Evolutionary conservation across 2,797 vertebrate genomes (phyloP).

Genomic region (Platalea minor): DNA sequence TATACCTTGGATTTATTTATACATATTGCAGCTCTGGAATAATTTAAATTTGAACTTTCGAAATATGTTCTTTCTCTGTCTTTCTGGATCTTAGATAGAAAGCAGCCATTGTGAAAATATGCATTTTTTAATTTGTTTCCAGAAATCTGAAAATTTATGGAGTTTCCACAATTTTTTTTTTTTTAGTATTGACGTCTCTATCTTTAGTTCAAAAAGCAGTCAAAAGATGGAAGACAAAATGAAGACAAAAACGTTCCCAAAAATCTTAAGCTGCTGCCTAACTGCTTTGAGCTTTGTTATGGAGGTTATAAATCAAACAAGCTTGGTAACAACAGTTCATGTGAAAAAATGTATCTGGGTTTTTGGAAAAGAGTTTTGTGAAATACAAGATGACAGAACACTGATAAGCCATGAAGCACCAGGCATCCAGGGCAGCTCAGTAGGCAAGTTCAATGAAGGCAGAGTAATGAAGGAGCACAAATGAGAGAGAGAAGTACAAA

Average conservation of each 20-base stretch:
- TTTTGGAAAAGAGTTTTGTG: not conserved
- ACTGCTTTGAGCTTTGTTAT: not conserved
- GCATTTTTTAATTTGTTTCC: not conserved
- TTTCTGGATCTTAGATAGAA: not conserved
- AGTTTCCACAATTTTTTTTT: not conserved
- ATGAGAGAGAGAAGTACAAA: not conserved
- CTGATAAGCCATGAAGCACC: not conserved
- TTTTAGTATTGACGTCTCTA: not conserved
- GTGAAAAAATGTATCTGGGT: not conserved
- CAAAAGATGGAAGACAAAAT: not conserved
- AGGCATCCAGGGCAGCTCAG: not conserved
- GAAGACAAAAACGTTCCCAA: not conserved
- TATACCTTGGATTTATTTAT: not conserved
- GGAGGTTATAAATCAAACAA: not conserved
- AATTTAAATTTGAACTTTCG: not conserved
- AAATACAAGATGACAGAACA: not conserved
- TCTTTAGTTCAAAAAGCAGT: not conserved
- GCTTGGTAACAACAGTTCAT: not conserved
- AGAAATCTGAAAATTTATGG: not conserved
- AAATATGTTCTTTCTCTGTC: not conserved
- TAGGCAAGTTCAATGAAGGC: not conserved
- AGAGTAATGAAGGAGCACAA: not conserved
- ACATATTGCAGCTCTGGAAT: not conserved
- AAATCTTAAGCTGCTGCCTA: not conserved
- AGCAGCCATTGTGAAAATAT: not conserved